Evolutionary conservation across 2,888 invertebrate genomes (phyloP), one percentile per base, ranked within the genome.

Genomic region (Drosophila nigricruria): DNA sequence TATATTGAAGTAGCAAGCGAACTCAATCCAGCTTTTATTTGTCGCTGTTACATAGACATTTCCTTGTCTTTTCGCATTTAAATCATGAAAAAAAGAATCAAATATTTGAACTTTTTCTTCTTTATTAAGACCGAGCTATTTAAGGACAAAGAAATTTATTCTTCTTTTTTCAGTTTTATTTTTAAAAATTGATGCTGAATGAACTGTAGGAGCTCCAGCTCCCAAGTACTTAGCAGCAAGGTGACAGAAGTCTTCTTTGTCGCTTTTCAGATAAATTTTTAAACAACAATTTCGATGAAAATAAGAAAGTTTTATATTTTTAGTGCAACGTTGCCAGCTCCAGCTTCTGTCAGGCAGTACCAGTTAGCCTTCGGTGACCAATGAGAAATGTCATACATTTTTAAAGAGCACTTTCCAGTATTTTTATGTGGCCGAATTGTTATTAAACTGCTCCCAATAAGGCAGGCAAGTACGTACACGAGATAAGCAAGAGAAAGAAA

Each of bases 351-450:
- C 23, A 27, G 27, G 43, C 38, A 30, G 53, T 36, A 8, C 36
- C 30, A 12, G n/a, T 66, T 10, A 30, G 34, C 45, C 75, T 72
- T 52, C 30, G 75, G 60, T 74, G 72, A 63, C 77, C 62, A 53
- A 65, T 52, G 34, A 40, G 38, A 76, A 63, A 25, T 34, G 57
- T 70, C 59, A 77, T 80, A 54, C 65, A 80, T 80, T 60, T 76
- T 77, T 76, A 63, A 76, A 50, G 36, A 62, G 71, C 53, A 47
- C 62, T 79, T 61, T 36, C 45, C 43, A 47, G 63, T 70, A 47
- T 66, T 76, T 42, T 76, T 58, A 63, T 76, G 63, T 77, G 60
- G 27, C 47, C 20, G 50, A 63, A 61, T 77, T 76, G 77, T 77
- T 77, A 66, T 76, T 60, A 77, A 80, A 61, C 62, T 66, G 77